Percentiles rank a stretch among this genome's conserved stretches.
phyloP scores from a whole-genome alignment of 30 jellyfish, hydroid and myxozoan genomes.

The Morbakka virulenta region DNA sequence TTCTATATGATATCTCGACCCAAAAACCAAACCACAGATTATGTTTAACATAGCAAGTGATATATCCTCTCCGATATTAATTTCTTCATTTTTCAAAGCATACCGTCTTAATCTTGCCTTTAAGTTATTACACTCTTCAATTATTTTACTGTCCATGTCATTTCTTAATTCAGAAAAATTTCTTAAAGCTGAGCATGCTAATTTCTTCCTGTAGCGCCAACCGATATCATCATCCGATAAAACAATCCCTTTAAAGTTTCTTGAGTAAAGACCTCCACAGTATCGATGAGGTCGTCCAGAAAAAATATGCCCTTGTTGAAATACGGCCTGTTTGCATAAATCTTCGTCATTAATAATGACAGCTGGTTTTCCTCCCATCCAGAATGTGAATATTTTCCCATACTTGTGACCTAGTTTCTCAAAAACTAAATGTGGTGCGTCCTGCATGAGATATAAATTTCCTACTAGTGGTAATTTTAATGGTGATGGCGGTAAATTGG shows the following conservation, averaged over 20 bases:
- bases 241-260: constrained; percentile 19
- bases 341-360: constrained; percentile 21
- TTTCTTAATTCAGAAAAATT: not conserved
- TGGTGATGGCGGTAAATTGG: constrained; percentile 39
- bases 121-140: constrained; percentile 21
- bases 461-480: constrained; percentile 18
- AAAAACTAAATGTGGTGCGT: constrained; percentile 24
- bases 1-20: constrained; percentile 11
- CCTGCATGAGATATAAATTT: constrained; percentile 4
- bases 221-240: constrained; percentile 26
- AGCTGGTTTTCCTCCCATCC: constrained; percentile 56
- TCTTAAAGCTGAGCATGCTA: constrained; percentile 50
- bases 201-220: constrained; percentile 15
- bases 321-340: constrained; percentile 24
- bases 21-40: constrained; percentile 42
- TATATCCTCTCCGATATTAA: constrained; percentile 12
- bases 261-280: constrained; percentile 29
- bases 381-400: constrained; percentile 44
- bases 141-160: not conserved
- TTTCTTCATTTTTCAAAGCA: not conserved
- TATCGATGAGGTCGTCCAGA: constrained; percentile 54
- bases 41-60: constrained; percentile 34
- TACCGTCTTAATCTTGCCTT: constrained; percentile 5
- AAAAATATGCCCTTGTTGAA: constrained; percentile 31
- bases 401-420: not conserved